Base-by-base conservation (phyloP, 2,113 vertebrate species). In the Gavialis gangeticus region DNA sequence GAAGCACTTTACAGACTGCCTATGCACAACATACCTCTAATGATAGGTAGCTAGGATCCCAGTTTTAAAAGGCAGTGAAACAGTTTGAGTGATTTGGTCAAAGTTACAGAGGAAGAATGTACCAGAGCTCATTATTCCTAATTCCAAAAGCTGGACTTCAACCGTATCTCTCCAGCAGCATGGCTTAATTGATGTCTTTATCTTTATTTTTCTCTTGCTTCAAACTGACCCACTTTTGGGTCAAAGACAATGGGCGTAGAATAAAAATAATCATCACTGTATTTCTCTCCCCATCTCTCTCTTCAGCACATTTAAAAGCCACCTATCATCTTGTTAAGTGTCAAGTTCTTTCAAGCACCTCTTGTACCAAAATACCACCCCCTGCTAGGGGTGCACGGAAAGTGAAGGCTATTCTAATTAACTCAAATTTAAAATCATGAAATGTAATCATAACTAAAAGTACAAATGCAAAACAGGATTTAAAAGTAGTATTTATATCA, bases 131-230 rank as follows among this genome's bases (percentile, higher is more conserved):
- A 81, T 28, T 8, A 73, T 37, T 63, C 78, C 5, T 27, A 22
- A 8, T n/a, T 93, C 78, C 27, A 12, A 83, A 67, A 46, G 56
- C n/a, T 75, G 27, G 46, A 24, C 56, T 17, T 83, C 0, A 0
- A 79, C 34, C 18, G 21, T 80, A 27, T 11, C n/a, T 75, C 3
- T 18, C 46, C 24, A 2, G 63, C 5, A 62, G 6, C 9, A 4
- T 6, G 56, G 57, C 27, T 79, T 16, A 25, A 24, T 14, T n/a
- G 14, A 66, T 28, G 5, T 17, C 62, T 79, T 71, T 37, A 15
- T 79, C 16, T n/a, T 12, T 18, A 60, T 56, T 82, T 77, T 59
- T 37, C 63, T 14, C 56, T 58, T 75, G 59, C 79, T 78, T 84
- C 22, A 79, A 75, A 78, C 10, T 21, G 71, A 57, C 0, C 24